A percentile compares a stretch with the other conserved stretches of the same genome.
Evolutionary conservation across 2,797 vertebrate species (phyloP).

Genomic region (Knipowitschia caucasica): DNA sequence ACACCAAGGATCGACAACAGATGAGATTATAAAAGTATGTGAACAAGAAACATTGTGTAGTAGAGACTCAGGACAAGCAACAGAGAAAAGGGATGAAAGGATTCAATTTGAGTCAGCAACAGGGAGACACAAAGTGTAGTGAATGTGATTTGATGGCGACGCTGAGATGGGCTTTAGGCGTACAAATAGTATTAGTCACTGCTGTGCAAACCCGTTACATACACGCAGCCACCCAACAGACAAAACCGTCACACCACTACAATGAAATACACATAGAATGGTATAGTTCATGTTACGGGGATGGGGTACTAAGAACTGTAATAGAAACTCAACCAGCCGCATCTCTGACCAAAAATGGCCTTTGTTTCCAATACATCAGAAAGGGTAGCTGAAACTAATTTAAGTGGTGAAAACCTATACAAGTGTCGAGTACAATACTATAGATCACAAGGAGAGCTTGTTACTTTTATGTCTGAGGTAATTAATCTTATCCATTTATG

Average conservation of each 20-base stretch:
- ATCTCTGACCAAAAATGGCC: slow-evolving; percentile 20
- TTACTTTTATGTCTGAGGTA: not conserved
- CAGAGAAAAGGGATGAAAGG: slow-evolving; percentile 41
- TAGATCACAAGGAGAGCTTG: not conserved
- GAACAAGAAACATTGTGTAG: slow-evolving; percentile 47
- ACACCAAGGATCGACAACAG: slow-evolving; percentile 40
- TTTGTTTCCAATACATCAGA: slow-evolving; percentile 11
- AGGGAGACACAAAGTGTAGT: slow-evolving; percentile 60
- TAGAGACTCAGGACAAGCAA: slow-evolving; percentile 24
- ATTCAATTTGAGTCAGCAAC: slow-evolving; percentile 53
- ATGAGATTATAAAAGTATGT: slow-evolving; percentile 55
- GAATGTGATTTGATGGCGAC: slow-evolving; percentile 70
- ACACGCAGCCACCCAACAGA: slow-evolving; percentile 9
- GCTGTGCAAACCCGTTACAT: slow-evolving; percentile 62
- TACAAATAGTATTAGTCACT: slow-evolving; percentile 75
- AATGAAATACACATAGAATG: slow-evolving; percentile 30
- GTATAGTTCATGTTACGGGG: slow-evolving; percentile 20
- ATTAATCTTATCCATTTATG: too few species aligned
- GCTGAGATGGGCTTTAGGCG: slow-evolving; percentile 61
- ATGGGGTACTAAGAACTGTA: slow-evolving; percentile 14
- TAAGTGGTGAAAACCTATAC: not conserved
- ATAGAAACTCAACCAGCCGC: slow-evolving; percentile 28
- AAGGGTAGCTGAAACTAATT: slow-evolving; percentile 24
- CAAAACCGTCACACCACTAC: slow-evolving; percentile 9
- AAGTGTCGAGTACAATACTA: not conserved